Evolutionary conservation across 2,113 vertebrate species (phyloP).

Genomic region (rabbit (Oryctolagus cuniculus)): mOryCun1.1 NC_091441.1:6180001-6180500

Average conservation of each 20-base stretch:
- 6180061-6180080: not conserved
- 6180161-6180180: conserved; percentile 66
- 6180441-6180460: conserved; percentile 41
- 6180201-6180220: conserved; percentile 43
- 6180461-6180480: conserved; percentile 61
- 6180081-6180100: not conserved
- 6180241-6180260: conserved; percentile 62
- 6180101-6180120: conserved; percentile 49
- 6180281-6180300: conserved; percentile 79
- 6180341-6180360: conserved; percentile 61
- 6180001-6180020: conserved; percentile 31
- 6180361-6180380: conserved; percentile 65
- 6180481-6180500: conserved; percentile 70
- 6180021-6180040: not conserved
- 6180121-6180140: not conserved
- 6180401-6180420: conserved; percentile 43
- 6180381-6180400: conserved; percentile 29
- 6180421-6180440: conserved; percentile 65
- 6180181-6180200: conserved; percentile 68
- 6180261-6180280: conserved; percentile 64
- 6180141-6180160: conserved; percentile 28
- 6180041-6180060: conserved; percentile 54
- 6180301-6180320: conserved; percentile 75
- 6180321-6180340: conserved; percentile 62
- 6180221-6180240: conserved; percentile 69